Evolutionary conservation across 2,888 invertebrate genomes (phyloP).

Genomic region (Tethea ocularis): DNA sequence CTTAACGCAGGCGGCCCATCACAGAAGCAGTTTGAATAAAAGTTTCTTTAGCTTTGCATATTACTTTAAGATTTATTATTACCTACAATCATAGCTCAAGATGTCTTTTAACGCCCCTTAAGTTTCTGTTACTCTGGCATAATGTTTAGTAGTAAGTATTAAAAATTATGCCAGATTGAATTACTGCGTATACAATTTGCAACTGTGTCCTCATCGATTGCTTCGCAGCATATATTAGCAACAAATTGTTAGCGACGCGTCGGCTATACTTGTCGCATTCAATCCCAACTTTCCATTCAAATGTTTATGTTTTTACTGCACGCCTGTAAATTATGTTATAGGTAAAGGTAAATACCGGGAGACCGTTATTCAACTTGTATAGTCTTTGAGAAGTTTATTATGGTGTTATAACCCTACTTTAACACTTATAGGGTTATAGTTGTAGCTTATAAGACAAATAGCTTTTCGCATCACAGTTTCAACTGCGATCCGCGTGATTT

Average conservation of each 20-base stretch:
- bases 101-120: not conserved
- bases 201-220: not conserved
- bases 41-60: no score
- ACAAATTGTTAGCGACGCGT: not conserved
- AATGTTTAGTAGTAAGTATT: no score
- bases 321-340: not conserved
- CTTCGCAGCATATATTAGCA: not conserved
- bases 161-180: no score
- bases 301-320: slow-evolving; percentile 3
- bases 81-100: no score
- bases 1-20: no score
- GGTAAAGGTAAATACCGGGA: not conserved
- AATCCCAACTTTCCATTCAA: slow-evolving; percentile 4
- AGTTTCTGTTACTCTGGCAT: no score
- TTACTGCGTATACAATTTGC: not conserved
- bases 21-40: no score
- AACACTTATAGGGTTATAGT: not conserved
- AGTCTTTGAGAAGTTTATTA: not conserved
- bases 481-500: no score
- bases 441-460: no score
- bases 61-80: no score
- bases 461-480: no score
- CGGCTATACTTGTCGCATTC: not conserved
- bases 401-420: not conserved
- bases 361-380: not conserved